Evolutionary conservation across 2,113 vertebrate species (phyloP).

Genomic region (Glareola pratincola): DNA sequence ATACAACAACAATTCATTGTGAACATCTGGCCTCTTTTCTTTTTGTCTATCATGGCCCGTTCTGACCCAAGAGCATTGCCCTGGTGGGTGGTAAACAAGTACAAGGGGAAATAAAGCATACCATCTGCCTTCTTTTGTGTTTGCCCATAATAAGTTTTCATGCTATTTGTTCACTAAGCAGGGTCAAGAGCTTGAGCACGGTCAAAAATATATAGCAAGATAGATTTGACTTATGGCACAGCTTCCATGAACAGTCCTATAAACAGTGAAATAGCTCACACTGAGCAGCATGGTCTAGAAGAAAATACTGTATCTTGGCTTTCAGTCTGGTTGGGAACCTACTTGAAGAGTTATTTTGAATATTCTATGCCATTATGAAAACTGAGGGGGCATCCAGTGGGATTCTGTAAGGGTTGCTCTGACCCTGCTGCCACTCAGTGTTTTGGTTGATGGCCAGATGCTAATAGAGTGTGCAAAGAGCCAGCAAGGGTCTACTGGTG

Average conservation of each 20-base stretch:
- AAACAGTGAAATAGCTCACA: not conserved
- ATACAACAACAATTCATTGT: not conserved
- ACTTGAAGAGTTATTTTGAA: not conserved
- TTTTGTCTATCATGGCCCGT: not conserved
- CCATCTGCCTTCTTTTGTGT: not conserved
- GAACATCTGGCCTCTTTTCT: conserved; percentile 24
- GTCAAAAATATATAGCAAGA: not conserved
- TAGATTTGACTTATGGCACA: not conserved
- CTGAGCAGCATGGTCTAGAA: not conserved
- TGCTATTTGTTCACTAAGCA: not conserved
- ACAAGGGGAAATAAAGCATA: not conserved
- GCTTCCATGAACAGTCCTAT: not conserved
- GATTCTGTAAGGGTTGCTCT: not conserved
- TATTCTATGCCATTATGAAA: not conserved
- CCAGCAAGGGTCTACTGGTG: not conserved
- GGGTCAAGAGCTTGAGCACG: not conserved
- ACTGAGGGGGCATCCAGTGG: not conserved
- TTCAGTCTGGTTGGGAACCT: not conserved
- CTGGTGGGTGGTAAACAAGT: conserved; percentile 19
- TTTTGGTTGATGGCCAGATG: not conserved
- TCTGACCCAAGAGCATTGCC: conserved; percentile 19
- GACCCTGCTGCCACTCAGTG: not conserved
- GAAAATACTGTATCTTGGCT: not conserved
- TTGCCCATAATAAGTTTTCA: not conserved
- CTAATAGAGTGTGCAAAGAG: not conserved